These are phyloP conservation scores for Stenchaetothrips biformis DNA, from an alignment of 2,888 invertebrate species.

Conservation along the genomic window DNA sequence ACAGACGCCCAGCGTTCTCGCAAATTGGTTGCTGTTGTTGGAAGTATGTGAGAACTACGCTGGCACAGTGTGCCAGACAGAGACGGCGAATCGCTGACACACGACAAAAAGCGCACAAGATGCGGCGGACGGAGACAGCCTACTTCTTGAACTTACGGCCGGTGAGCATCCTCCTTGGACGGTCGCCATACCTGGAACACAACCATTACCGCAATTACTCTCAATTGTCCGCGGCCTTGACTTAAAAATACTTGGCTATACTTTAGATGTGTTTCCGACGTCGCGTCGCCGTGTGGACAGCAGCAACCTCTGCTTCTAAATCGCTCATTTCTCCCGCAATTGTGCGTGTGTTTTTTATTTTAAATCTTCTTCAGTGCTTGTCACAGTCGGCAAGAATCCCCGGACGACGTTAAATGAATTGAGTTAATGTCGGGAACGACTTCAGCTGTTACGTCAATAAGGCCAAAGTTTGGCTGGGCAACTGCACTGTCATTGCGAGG, in stretches of 20 bases:
- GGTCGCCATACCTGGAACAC: neutral
- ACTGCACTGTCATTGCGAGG: neutral
- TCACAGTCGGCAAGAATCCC: no score
- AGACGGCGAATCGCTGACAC: neutral
- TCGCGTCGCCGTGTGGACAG: neutral
- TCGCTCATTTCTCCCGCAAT: no score
- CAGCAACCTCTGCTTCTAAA: no score
- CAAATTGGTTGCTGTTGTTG: constrained; percentile 4
- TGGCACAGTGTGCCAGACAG: neutral
- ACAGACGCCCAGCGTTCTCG: neutral
- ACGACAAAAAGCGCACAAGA: neutral
- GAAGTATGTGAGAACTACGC: constrained; percentile 12
- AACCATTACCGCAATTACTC: neutral
- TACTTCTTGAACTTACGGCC: neutral
- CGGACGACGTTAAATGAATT: no score
- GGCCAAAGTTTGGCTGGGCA: neutral
- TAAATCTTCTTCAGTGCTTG: no score
- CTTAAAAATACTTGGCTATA: neutral
- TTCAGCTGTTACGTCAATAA: neutral
- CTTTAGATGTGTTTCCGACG: neutral
- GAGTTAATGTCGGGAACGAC: neutral
- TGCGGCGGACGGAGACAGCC: neutral
- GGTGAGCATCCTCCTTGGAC: neutral
- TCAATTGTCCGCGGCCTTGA: neutral
- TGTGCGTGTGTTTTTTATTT: no score